phyloP scores from a whole-genome alignment of 1,140 invertebrate genomes.

The Pseudomyrmex pallidus region DNA sequence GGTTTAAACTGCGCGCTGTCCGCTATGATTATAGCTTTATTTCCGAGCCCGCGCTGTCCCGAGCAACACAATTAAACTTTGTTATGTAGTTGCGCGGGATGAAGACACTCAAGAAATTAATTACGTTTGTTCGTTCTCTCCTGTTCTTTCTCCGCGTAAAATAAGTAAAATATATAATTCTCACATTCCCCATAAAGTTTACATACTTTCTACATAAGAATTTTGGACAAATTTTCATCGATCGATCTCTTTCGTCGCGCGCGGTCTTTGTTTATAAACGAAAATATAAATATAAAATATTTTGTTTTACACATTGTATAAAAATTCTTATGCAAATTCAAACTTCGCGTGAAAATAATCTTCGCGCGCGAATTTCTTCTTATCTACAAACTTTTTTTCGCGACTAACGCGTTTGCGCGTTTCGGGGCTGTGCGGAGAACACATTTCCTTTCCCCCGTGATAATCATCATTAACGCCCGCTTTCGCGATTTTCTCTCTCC shows the following conservation, averaged over 20 bases:
- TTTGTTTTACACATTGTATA: not conserved
- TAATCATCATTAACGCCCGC: not conserved
- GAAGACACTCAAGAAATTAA: constrained; percentile 62
- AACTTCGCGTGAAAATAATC: not conserved
- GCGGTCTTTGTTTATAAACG: constrained; percentile 11
- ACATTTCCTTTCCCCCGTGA: not conserved
- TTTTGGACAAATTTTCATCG: not conserved
- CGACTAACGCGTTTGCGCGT: too few relatives aligned
- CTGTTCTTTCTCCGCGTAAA: not conserved
- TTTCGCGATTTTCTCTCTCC: constrained; percentile 9
- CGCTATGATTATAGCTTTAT: constrained; percentile 48
- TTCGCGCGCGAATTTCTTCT: not conserved
- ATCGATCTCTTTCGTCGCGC: constrained; percentile 43
- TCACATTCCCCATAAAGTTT: constrained; percentile 34
- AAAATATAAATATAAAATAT: constrained; percentile 21
- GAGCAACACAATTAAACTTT: constrained; percentile 61
- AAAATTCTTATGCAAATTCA: not conserved
- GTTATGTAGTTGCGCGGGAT: constrained; percentile 51
- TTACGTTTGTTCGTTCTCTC: constrained; percentile 47
- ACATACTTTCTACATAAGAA: constrained; percentile 2
- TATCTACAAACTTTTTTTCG: not conserved
- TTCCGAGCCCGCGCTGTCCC: constrained; percentile 43
- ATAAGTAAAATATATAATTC: not conserved
- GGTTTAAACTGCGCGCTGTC: constrained; percentile 37
- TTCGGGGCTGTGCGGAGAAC: not conserved